Evolutionary conservation across 2,888 invertebrate genomes (phyloP).

Genomic region (Oconnorella tubifera): DNA sequence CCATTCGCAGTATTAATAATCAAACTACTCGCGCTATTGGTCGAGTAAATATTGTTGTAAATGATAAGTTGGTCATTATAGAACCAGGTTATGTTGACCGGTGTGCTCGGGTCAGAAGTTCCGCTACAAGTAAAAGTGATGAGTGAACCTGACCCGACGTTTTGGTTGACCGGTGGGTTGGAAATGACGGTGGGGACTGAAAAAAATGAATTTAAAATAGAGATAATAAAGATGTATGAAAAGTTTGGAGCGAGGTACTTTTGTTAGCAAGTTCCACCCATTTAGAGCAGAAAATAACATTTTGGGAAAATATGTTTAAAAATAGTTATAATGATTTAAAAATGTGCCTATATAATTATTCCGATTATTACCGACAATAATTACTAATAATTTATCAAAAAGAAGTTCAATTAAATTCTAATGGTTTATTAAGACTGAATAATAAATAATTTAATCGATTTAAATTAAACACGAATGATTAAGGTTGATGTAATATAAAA

Average conservation of each 20-base stretch:
- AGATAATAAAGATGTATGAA: too few relatives aligned
- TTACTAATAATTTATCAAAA: too few relatives aligned
- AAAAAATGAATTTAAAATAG: too few relatives aligned
- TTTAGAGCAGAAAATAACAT: too few relatives aligned
- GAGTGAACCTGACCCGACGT: background rate
- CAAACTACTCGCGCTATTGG: background rate
- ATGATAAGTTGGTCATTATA: background rate
- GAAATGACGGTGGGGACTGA: background rate
- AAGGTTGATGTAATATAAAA: background rate
- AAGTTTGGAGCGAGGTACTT: too few relatives aligned
- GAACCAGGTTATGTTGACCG: slow-evolving; percentile 6
- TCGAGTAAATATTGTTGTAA: background rate
- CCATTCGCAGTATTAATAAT: background rate
- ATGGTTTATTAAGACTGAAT: too few relatives aligned
- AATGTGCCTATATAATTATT: too few relatives aligned
- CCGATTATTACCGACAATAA: too few relatives aligned
- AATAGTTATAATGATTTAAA: too few relatives aligned
- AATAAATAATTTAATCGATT: background rate
- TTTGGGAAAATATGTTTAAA: too few relatives aligned
- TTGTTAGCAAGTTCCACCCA: too few relatives aligned
- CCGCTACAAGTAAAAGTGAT: background rate
- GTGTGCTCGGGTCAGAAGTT: slow-evolving; percentile 9
- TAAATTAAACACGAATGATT: background rate
- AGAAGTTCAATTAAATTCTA: too few relatives aligned
- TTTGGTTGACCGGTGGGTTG: background rate